Base-by-base conservation (phyloP, 2,888 invertebrate genomes). In the Leistus spinibarbis region DNA sequence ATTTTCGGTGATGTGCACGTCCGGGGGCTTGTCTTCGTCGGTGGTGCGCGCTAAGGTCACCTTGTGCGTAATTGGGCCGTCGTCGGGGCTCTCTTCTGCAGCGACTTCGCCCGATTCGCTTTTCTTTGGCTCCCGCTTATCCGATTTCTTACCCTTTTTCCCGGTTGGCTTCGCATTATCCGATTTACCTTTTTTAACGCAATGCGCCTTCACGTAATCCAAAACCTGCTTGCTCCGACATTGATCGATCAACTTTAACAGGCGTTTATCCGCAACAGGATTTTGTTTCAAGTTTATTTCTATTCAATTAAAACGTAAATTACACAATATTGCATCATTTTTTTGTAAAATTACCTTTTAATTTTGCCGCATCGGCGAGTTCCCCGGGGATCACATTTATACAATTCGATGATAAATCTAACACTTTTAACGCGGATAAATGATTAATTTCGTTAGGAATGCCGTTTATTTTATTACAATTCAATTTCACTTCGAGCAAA, bases 271-370 rank as follows among this genome's bases (percentile, higher is more conserved):
- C 0, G 88, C 82, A 17, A 95, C 84, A 76, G 91, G 91, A 84
- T 95, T 95, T 3, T 91, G 91, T 84, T 92, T 92, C 24, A 95
- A 85, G 81, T 91, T 90, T 0, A 95, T 78, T 80, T 94, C 94
- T 91, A 84, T 10, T 85, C 86, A 77, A 62, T 73, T 60, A n/a
- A 24, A 5, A 60, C 10, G 63, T 75, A 27, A 27, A 1, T 5
- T 76, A 16, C 22, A 23, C 7, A 40, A 69, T 67, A 54, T 69
- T 62, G 13, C 62, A 56, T 54, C 54, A 10, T 16, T 27, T 57
- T 53, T 20, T 54, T 20, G 72, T n/a, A 54, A 20, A 76, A 78
- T 83, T 82, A 90, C 91, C 90, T 87, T 94, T 94, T n/a, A 95
- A 82, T 85, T 93, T 94, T 0, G 86, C 81, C 82, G 93, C 90